Percentiles rank a stretch among this genome's conserved stretches.
phyloP scores from a whole-genome alignment of 2,888 invertebrate species.

The Heteromurus nitidus region DNA sequence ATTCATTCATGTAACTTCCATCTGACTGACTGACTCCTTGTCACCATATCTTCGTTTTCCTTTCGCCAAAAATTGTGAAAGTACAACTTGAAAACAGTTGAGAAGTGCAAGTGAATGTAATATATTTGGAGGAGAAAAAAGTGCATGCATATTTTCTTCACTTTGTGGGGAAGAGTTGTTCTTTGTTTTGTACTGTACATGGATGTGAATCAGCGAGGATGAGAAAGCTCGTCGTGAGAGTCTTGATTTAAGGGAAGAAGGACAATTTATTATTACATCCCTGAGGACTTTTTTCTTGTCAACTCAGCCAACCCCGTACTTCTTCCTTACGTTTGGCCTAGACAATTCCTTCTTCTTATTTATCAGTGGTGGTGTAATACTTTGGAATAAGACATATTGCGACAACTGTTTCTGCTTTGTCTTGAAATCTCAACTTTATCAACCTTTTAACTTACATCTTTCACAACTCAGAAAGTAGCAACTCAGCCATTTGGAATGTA shows the following conservation, averaged over 20 bases:
- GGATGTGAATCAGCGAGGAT: neutral
- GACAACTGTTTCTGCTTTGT: neutral
- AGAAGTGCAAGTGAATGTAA: no score
- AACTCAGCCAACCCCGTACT: neutral
- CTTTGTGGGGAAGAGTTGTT: no score
- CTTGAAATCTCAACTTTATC: neutral
- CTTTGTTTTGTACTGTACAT: no score
- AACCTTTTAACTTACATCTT: neutral
- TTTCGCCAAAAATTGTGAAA: no score
- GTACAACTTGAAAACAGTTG: no score
- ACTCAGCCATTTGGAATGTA: neutral
- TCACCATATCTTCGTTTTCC: no score
- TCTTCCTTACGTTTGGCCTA: neutral
- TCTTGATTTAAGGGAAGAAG: slow-evolving; percentile 10
- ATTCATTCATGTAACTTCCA: no score
- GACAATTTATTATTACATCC: slow-evolving; percentile 26
- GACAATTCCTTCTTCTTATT: neutral
- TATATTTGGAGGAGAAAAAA: neutral
- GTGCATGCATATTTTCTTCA: neutral
- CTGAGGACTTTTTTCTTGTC: slow-evolving; percentile 3
- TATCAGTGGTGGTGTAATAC: neutral
- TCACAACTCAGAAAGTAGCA: neutral
- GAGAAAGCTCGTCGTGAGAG: neutral
- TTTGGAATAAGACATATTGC: neutral
- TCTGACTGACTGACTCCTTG: no score